Base-by-base conservation (phyloP, 2,797 vertebrate genomes). In the Clarias fuscus region DNA sequence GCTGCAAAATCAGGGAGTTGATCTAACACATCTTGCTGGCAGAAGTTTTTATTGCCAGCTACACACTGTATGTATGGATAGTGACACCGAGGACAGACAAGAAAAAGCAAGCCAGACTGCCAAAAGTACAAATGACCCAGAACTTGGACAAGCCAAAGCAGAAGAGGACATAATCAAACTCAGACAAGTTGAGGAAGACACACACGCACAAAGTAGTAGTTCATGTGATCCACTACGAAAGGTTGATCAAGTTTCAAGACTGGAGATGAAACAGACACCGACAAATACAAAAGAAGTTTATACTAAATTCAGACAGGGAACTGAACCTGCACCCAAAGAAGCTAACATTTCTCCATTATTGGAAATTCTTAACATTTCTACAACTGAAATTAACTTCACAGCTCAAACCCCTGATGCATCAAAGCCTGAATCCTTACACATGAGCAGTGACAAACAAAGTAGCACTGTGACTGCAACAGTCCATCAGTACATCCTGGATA, bases 401-500 rank as follows among this genome's bases (percentile, higher is more conserved):
- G 37, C 7, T 40, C 27, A 71, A 22, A 40, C 18, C 18, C 37
- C 14, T 82, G 64, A 82, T 82, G 61, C 4, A 68, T 30, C 14
- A 4, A 20, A 43, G 43, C n/a, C 80, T 68, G 37, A 67, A 65
- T 82, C 40, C 30, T 5, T 67, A 53, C n/a, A 82, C 40, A 68
- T 68, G 7, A 40, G 37, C 27, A 71, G 48, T 59, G 40, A 53
- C 14, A 53, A 40, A 24, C 37, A 82, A 30, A 68, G 13, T 48
- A 0, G 40, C 14, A 56, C 0, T 67, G 53, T 17, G 0, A 77
- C 77, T 18, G 37, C 68, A 80, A 89, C 84, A 77, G 81, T 90
- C 6, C 90, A 87, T 75, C 83, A 89, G 18, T 72, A 88, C 17
- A 1, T 91, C 30, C 83, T 90, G 1, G 90, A 91, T 48, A 37